Evolutionary conservation across 2,113 vertebrate genomes (phyloP).

Genomic region (Muscicapa adusta): DNA sequence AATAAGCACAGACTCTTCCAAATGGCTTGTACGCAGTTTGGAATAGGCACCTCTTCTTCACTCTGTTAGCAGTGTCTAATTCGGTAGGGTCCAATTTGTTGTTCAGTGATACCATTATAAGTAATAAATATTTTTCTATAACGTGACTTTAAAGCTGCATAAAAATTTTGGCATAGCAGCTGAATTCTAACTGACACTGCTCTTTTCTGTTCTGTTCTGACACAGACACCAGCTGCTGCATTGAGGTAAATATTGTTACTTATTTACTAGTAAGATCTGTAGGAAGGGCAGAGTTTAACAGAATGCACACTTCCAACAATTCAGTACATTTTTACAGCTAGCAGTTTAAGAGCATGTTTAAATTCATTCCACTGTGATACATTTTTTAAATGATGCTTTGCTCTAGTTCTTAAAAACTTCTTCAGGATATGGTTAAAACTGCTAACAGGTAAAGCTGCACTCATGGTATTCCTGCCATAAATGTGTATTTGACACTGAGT

Average conservation of each 20-base stretch:
- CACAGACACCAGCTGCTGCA: neutral
- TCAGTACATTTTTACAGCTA: neutral
- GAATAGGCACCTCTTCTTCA: neutral
- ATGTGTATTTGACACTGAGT: neutral
- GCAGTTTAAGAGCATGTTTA: neutral
- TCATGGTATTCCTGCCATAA: neutral
- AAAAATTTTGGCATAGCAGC: neutral
- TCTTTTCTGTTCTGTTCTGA: neutral
- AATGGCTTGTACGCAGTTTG: rapidly evolving
- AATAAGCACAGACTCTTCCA: neutral
- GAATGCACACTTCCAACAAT: neutral
- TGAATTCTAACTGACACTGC: neutral
- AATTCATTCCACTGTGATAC: neutral
- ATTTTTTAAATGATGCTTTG: neutral
- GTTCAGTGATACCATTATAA: neutral
- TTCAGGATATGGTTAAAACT: neutral
- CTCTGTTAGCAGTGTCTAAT: neutral
- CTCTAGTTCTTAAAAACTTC: neutral
- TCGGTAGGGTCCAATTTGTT: neutral
- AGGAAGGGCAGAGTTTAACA: neutral
- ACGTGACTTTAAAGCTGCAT: neutral
- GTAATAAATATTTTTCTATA: neutral
- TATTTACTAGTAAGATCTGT: neutral
- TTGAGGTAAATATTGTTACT: neutral
- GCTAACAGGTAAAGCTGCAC: neutral